Conservation (phyloP, 2,797 vertebrate species). For the Hydrophis major region DNA sequence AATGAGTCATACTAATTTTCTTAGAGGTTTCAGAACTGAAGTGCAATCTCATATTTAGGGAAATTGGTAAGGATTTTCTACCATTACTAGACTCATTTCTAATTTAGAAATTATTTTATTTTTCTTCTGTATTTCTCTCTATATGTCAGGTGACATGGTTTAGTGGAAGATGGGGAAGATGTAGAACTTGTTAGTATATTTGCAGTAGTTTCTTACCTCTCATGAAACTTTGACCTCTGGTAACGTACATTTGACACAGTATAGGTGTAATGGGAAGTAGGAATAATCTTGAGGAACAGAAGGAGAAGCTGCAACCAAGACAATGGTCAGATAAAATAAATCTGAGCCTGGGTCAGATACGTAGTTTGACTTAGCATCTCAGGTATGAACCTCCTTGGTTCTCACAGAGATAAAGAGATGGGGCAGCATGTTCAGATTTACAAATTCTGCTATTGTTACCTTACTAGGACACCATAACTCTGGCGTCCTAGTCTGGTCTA, state of each 20-base stretch:
- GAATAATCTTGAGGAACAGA: not conserved
- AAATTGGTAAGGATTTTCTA: not conserved
- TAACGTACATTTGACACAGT: not conserved
- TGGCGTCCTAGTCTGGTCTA: not conserved
- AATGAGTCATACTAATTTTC: not conserved
- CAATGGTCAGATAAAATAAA: not conserved
- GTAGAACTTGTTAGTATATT: not conserved
- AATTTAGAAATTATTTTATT: not conserved
- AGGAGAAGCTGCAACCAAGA: not conserved
- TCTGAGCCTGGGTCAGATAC: not conserved
- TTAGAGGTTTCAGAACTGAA: not conserved
- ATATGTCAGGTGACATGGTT: not conserved
- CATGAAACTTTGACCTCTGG: not conserved
- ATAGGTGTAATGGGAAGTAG: not conserved
- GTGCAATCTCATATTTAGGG: not conserved
- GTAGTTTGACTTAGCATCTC: not conserved
- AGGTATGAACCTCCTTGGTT: not conserved
- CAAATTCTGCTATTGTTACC: not conserved
- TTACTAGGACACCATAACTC: not conserved
- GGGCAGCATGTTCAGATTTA: not conserved
- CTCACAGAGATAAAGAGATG: not conserved
- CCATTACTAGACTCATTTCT: not conserved
- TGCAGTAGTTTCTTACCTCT: not conserved
- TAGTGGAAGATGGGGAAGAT: not conserved
- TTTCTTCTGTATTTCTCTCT: not conserved